phyloP scores from a whole-genome alignment of 2,888 invertebrate species.

The Cerastis rubricosa region DNA sequence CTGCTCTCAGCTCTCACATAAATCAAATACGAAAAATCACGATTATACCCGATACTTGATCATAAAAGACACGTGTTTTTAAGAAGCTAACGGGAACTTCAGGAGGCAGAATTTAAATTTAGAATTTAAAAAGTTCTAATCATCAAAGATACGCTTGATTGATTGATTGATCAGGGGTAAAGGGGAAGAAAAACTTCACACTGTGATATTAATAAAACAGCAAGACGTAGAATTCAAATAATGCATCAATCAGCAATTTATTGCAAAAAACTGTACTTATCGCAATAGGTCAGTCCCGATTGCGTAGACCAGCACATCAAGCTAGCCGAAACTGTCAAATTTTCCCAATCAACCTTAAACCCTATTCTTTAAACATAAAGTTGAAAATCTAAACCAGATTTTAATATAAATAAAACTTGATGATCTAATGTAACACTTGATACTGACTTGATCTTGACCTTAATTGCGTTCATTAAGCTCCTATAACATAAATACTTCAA shows the following conservation, averaged over 20 bases:
- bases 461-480: conserved; percentile 12
- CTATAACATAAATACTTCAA: neutral
- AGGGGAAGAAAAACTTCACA: neutral
- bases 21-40: neutral
- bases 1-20: too few species aligned
- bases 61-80: neutral
- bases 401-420: neutral
- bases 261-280: too few species aligned
- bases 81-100: neutral
- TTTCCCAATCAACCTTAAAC: too few species aligned
- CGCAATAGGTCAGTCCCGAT: too few species aligned
- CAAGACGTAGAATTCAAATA: neutral
- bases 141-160: neutral
- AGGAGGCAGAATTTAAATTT: neutral
- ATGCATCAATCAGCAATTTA: neutral
- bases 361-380: too few species aligned
- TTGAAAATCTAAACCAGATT: neutral
- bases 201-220: neutral
- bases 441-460: neutral
- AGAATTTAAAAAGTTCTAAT: neutral
- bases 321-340: too few species aligned
- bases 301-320: too few species aligned
- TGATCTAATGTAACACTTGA: neutral
- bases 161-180: too few species aligned
- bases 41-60: neutral